Conservation (phyloP, 2,797 vertebrate genomes). For the Takifugu ocellatus region DNA sequence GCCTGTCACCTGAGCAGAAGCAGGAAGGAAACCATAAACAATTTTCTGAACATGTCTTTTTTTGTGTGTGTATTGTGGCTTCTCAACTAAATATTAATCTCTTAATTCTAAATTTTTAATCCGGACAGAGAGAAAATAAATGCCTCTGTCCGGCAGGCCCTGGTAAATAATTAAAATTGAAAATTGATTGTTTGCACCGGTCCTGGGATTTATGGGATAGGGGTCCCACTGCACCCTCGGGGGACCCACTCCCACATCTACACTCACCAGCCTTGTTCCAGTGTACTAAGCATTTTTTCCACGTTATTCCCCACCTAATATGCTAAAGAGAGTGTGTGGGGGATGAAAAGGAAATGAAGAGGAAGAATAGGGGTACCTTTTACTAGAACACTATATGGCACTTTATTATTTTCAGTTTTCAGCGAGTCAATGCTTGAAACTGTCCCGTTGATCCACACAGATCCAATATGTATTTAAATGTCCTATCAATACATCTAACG, state of each 20-base stretch:
- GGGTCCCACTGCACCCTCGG: conserved; percentile 73
- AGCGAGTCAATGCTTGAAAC: conserved; percentile 87
- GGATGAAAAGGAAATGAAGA: conserved; percentile 35
- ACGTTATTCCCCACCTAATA: conserved; percentile 90
- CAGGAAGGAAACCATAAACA: conserved; percentile 56
- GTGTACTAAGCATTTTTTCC: conserved; percentile 93
- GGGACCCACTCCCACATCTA: conserved; percentile 81
- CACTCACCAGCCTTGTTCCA: conserved; percentile 79
- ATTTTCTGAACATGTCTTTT: conserved; percentile 44
- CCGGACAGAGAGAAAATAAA: conserved; percentile 82
- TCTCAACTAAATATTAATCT: conserved; percentile 79
- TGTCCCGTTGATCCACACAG: conserved; percentile 76
- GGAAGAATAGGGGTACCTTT: conserved; percentile 57
- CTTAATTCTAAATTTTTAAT: conserved; percentile 86
- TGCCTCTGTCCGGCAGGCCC: conserved; percentile 80
- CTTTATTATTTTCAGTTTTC: conserved; percentile 70
- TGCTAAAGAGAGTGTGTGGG: conserved; percentile 75
- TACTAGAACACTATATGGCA: conserved; percentile 69
- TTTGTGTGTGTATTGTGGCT: conserved; percentile 27
- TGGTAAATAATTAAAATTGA: conserved; percentile 95
- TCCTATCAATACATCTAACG: conserved; percentile 94
- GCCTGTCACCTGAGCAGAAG: conserved; percentile 43
- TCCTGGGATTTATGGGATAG: conserved; percentile 87
- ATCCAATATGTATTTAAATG: conserved; percentile 93
- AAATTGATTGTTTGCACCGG: conserved; percentile 91